Conservation (phyloP, 2,113 vertebrate species). For the Rhabdornis inornatus region DNA sequence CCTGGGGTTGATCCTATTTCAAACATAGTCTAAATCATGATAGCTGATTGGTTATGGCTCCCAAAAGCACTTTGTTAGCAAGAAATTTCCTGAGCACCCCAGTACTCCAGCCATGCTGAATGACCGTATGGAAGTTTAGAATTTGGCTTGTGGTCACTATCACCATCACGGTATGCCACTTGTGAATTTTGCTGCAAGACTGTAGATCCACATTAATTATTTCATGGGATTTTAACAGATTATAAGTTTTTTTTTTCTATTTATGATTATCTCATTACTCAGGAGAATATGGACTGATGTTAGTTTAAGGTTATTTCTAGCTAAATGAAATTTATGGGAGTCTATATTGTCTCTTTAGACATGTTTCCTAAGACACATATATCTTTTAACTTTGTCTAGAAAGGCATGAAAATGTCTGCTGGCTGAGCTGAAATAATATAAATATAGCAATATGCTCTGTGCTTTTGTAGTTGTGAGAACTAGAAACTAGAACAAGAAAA, state of each 20-base stretch:
- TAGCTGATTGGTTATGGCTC: neutral
- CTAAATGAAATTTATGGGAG: neutral
- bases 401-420: neutral
- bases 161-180: neutral
- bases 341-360: neutral
- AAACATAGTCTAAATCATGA: neutral
- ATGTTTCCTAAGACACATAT: neutral
- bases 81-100: neutral
- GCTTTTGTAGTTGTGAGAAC: neutral
- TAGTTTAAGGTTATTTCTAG: neutral
- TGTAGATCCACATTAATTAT: neutral
- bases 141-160: neutral
- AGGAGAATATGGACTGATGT: neutral
- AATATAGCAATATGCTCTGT: neutral
- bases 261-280: neutral
- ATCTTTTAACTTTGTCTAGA: neutral
- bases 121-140: slow-evolving; percentile 2
- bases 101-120: neutral
- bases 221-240: neutral
- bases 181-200: neutral
- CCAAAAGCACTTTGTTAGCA: neutral
- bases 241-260: neutral
- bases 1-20: neutral
- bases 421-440: neutral
- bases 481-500: neutral